Conservation (phyloP, 64 coral and sea anemone species). For the Pocillopora verrucosa region DNA sequence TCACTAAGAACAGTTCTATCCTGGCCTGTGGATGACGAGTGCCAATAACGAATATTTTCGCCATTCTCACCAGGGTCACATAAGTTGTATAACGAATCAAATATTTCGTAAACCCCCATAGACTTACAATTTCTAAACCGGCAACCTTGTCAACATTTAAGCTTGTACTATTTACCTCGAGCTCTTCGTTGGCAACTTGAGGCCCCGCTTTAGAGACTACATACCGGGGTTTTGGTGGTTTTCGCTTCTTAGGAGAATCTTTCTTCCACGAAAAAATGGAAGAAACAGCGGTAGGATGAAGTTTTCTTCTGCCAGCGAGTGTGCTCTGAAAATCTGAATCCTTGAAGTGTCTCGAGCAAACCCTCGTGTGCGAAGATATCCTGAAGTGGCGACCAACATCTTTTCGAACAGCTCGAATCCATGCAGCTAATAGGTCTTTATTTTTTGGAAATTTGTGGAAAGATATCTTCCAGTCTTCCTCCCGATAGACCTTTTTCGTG, state of each 20-base stretch:
- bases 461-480: constrained; percentile 13
- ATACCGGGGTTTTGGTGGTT: not conserved
- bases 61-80: not conserved
- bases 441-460: not conserved
- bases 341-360: constrained; percentile 17
- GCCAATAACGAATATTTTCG: constrained; percentile 24
- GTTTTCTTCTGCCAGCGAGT: not conserved
- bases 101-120: constrained; percentile 7
- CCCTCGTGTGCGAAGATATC: not conserved
- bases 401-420: not conserved
- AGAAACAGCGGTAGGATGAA: not conserved
- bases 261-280: not conserved
- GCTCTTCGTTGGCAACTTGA: no score
- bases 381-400: not conserved
- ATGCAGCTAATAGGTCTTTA: no score
- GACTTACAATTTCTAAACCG: not conserved
- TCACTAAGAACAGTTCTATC: constrained; percentile 1
- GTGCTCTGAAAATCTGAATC: not conserved
- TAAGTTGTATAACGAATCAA: not conserved
- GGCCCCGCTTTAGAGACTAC: no score
- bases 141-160: no score
- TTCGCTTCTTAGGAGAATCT: not conserved
- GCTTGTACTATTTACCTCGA: no score
- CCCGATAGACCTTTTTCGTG: constrained; percentile 6
- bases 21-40: constrained; percentile 3